Percentiles rank a stretch among this genome's conserved stretches.
phyloP scores from a whole-genome alignment of 2,888 invertebrate genomes.

The Drosophila histrio region DNA sequence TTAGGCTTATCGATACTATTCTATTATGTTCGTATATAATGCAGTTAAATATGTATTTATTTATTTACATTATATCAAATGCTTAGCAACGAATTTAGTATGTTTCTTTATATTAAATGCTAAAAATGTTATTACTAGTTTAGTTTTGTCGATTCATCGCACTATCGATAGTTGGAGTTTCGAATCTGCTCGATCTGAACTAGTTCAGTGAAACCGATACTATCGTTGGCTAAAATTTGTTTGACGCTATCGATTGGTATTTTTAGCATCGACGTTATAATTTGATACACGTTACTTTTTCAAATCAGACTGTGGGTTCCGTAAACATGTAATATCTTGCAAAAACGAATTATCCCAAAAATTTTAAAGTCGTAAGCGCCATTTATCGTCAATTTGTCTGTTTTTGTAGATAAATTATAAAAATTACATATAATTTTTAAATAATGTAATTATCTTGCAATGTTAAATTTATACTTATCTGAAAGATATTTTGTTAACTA shows the following conservation, averaged over 20 bases:
- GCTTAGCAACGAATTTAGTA: background rate
- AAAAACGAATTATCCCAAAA: too few species aligned
- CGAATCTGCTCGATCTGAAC: background rate
- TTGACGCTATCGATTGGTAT: background rate
- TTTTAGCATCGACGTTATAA: background rate
- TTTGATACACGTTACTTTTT: background rate
- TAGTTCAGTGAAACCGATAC: background rate
- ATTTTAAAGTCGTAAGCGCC: too few species aligned
- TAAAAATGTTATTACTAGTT: too few species aligned
- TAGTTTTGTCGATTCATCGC: background rate
- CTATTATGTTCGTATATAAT: background rate
- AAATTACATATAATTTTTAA: too few species aligned
- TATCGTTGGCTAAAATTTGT: background rate
- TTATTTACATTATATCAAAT: background rate
- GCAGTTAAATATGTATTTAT: background rate
- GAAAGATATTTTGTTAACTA: too few species aligned
- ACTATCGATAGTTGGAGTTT: slow-evolving; percentile 6
- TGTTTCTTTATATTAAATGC: background rate
- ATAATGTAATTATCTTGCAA: too few species aligned
- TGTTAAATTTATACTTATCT: too few species aligned
- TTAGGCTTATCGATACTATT: too few species aligned
- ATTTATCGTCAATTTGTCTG: too few species aligned
- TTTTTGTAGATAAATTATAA: too few species aligned
- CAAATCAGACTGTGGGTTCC: too few species aligned
- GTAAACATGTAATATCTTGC: too few species aligned